Evolutionary conservation across 2,113 vertebrate species (phyloP), one percentile per base, ranked within the genome.

Genomic region (Brachirus orientalis): DNA sequence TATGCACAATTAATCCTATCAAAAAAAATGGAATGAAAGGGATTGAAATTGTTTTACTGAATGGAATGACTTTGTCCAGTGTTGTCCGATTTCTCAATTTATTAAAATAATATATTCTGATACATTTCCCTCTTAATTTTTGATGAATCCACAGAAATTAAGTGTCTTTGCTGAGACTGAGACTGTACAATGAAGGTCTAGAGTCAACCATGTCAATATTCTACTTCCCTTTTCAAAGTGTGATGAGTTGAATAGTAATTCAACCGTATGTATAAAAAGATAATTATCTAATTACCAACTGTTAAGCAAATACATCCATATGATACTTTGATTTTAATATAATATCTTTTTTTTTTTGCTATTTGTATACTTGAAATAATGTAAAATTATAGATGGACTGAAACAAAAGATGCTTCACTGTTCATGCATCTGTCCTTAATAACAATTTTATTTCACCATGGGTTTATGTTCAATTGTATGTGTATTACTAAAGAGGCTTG

Each of bases 231-330:
- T 65, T 37, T 47, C 52, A 38, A 57, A 54, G 20, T 8, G n/a
- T 44, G 2, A 61, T 57, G 18, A 71, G 50, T 52, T 11, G 48
- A 67, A 60, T 28, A 56, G 62, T 65, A 60, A 63, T 37, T 8
- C 8, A 63, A 7, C 20, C 63, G 46, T 59, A 10, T 48, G 47
- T 55, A 40, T 35, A 53, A 48, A 51, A 18, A 64, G 13, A 47
- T 46, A 38, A 53, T 38, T n/a, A 68, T 14, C 14, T 43, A 54
- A n/a, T 8, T 58, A 8, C 53, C 48, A n/a, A 55, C 18, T 48
- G 13, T 38, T 52, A 38, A 6, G 22, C 16, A 46, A 33, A 72
- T 36, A 38, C 6, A 11, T 41, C 5, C 63, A 10, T 35, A 10
- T 14, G 20, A 66, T 18, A 38, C 17, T 38, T n/a, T 63, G 46